These are phyloP conservation scores for Caenorhabditis becei DNA, from an alignment of 2,888 invertebrate species.

Conservation along the genomic window DNA sequence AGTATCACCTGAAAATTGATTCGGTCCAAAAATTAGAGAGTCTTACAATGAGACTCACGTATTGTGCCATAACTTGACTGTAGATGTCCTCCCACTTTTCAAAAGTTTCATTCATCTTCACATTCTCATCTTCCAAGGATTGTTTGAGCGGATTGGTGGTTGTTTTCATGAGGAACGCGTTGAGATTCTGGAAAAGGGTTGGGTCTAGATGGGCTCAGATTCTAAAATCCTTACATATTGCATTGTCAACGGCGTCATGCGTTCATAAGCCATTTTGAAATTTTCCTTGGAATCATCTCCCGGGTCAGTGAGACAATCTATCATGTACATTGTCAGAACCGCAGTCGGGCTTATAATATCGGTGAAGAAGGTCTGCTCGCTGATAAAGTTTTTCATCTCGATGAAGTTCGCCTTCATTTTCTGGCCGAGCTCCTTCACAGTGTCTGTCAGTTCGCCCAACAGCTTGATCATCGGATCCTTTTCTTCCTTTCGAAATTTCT, in stretches of 20 bases:
- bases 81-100: slow-evolving; percentile 10
- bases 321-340: slow-evolving; percentile 3
- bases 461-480: too few relatives aligned
- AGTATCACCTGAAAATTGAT: neutral
- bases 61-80: neutral
- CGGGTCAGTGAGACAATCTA: neutral
- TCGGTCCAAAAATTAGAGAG: neutral
- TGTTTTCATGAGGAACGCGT: neutral
- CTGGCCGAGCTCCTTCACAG: slow-evolving; percentile 3
- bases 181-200: neutral
- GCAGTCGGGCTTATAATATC: slow-evolving; percentile 2
- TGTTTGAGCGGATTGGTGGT: neutral
- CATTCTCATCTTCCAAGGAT: neutral
- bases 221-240: slow-evolving; percentile 2
- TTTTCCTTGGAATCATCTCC: neutral
- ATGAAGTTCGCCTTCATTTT: neutral
- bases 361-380: neutral
- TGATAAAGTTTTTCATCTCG: slow-evolving; percentile 10
- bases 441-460: neutral
- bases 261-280: neutral
- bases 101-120: neutral
- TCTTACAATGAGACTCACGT: neutral
- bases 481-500: too few relatives aligned
- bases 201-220: too few relatives aligned
- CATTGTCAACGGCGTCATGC: neutral